Conservation (phyloP, 2,888 invertebrate genomes). For the Pelosia muscerda region DNA sequence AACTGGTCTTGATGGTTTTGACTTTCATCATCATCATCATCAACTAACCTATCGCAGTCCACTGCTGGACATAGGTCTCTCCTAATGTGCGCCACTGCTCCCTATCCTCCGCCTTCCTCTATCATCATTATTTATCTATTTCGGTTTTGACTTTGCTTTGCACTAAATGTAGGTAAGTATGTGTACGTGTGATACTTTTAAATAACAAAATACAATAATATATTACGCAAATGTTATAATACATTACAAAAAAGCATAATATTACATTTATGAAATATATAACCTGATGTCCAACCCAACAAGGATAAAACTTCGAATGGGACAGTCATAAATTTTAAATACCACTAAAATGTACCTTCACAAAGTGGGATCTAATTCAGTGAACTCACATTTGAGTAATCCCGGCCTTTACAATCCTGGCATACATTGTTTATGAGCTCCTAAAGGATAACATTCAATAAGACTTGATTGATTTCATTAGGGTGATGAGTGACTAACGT, state of each 20-base stretch:
- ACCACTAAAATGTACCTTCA: conserved; percentile 37
- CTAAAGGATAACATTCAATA: conserved; percentile 37
- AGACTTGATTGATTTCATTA: conserved; percentile 48
- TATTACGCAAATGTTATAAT: not conserved
- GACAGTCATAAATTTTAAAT: conserved; percentile 43
- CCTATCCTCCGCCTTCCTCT: too few relatives aligned
- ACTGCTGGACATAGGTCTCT: too few relatives aligned
- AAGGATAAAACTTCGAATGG: conserved; percentile 36
- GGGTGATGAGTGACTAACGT: conserved; percentile 8
- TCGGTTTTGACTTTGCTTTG: too few relatives aligned
- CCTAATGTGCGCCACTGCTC: too few relatives aligned
- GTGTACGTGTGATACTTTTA: not conserved
- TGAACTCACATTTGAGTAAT: conserved; percentile 34
- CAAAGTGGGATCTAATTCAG: conserved; percentile 31
- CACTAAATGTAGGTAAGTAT: too few relatives aligned
- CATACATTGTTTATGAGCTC: conserved; percentile 52
- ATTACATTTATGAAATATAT: conserved; percentile 32
- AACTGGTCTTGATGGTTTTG: not conserved
- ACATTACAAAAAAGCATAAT: conserved; percentile 25
- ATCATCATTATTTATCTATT: too few relatives aligned
- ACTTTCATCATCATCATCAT: too few relatives aligned
- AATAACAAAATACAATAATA: not conserved
- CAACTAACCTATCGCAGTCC: too few relatives aligned
- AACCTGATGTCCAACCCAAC: conserved; percentile 24
- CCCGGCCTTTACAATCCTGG: conserved; percentile 20